A percentile compares a stretch with the other conserved stretches of the same genome.
Evolutionary conservation across 2,797 vertebrate genomes (phyloP).

Genomic region (Otus scops): DNA sequence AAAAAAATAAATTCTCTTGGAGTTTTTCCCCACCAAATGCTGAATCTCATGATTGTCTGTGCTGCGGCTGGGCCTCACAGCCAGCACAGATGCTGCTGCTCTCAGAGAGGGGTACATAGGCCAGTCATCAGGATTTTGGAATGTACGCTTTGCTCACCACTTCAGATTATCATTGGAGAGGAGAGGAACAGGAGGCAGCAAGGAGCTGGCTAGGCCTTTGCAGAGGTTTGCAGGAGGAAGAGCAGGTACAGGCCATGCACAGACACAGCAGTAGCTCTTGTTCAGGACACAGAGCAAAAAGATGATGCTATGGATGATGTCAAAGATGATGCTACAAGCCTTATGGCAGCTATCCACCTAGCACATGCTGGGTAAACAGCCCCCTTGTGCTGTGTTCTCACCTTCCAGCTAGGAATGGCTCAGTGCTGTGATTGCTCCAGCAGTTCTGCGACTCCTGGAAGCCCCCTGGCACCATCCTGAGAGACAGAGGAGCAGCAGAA

Average conservation of each 20-base stretch:
- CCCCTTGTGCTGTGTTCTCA: not conserved
- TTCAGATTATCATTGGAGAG: not conserved
- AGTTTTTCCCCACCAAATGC: not conserved
- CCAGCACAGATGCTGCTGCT: not conserved
- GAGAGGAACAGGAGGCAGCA: not conserved
- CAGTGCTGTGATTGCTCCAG: not conserved
- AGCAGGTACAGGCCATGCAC: not conserved
- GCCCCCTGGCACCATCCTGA: not conserved
- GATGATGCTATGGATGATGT: not conserved
- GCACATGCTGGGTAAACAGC: rapidly evolving
- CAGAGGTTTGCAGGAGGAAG: not conserved
- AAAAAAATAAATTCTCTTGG: not conserved
- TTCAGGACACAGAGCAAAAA: not conserved
- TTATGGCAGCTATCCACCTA: rapidly evolving
- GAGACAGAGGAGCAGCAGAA: not conserved
- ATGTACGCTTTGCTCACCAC: not conserved
- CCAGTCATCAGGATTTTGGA: not conserved
- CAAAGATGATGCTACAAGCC: not conserved
- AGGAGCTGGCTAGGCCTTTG: not conserved
- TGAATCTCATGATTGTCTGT: not conserved
- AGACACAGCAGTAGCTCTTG: not conserved
- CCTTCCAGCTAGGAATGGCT: not conserved
- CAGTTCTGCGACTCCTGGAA: not conserved
- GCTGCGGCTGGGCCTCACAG: not conserved
- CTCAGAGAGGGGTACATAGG: not conserved